A percentile compares a stretch with the other conserved stretches of the same genome.
Conservation (phyloP, 2,113 vertebrate species). For the Todiramphus saurophagus region DNA sequence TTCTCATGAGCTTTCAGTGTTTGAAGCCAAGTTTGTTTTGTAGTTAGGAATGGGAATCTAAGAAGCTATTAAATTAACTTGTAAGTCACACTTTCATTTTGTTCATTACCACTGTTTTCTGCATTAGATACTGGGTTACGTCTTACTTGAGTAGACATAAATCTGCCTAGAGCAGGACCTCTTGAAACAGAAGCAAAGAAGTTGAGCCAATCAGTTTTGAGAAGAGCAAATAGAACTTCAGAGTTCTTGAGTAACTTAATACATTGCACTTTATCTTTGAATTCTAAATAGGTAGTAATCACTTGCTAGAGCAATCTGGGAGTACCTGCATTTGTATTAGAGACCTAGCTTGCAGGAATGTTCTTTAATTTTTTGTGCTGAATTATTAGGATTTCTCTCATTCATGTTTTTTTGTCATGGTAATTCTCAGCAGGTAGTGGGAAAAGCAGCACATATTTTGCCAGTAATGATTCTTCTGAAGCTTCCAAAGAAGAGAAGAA, state of each 20-base stretch:
- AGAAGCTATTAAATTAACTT: neutral
- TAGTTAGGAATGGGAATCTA: neutral
- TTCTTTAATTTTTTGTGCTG: neutral
- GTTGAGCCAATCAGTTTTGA: neutral
- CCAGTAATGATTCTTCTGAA: slow-evolving; percentile 81
- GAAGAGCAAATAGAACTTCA: neutral
- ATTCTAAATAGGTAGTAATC: neutral
- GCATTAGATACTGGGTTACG: neutral
- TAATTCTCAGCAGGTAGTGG: slow-evolving; percentile 64
- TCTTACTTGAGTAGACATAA: neutral
- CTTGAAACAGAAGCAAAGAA: neutral
- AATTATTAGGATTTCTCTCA: neutral
- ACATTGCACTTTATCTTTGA: neutral
- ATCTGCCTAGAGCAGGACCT: neutral
- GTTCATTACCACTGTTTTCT: neutral
- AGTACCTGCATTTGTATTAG: neutral
- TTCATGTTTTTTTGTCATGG: neutral
- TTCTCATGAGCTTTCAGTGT: neutral
- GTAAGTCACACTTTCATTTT: neutral
- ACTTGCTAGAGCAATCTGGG: neutral
- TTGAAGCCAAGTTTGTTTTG: neutral
- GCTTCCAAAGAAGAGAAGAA: slow-evolving; percentile 64
- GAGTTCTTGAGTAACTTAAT: neutral
- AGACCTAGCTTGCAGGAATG: neutral
- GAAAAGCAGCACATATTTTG: slow-evolving; percentile 82